Percentiles rank a stretch among this genome's conserved stretches.
These are phyloP conservation scores for Hyalella azteca DNA, from an alignment of 2,888 invertebrate species.

Conservation along the genomic window DNA sequence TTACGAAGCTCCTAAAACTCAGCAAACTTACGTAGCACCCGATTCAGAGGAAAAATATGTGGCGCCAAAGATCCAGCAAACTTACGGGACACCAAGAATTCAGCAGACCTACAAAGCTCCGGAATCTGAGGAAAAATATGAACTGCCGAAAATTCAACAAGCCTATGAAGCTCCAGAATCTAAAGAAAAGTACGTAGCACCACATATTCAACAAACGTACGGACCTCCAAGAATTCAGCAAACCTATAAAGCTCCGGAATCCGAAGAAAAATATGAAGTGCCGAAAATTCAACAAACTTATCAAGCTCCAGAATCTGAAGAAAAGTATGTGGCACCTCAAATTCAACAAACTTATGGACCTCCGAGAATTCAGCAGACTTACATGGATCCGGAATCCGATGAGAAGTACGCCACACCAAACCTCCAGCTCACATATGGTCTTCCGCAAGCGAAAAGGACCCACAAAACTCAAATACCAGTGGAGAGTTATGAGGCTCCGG, in stretches of 20 bases:
- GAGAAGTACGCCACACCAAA: not conserved
- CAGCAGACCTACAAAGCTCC: conserved; percentile 1
- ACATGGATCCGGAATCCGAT: not conserved
- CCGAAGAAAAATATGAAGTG: not conserved
- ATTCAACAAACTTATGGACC: conserved; percentile 16
- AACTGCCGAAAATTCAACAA: not conserved
- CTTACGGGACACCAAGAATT: not conserved
- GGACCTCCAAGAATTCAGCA: not conserved
- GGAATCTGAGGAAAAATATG: not conserved
- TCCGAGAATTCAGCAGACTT: not conserved
- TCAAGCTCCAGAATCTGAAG: not conserved
- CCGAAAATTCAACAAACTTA: not conserved
- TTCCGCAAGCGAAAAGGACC: not conserved
- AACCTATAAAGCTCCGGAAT: not conserved
- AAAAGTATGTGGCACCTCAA: conserved; percentile 2
- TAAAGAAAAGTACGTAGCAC: not conserved
- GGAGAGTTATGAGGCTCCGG: not conserved
- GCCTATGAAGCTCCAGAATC: not conserved
- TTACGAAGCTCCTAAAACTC: not conserved
- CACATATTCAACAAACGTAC: not conserved
- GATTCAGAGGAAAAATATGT: not conserved
- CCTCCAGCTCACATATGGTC: not conserved
- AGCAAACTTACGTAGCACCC: not conserved
- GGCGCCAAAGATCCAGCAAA: not conserved
- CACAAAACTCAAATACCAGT: not conserved